A percentile compares a stretch with the other conserved stretches of the same genome.
phyloP scores from a whole-genome alignment of 2,797 vertebrate genomes.

The Graptemys geographica region DNA sequence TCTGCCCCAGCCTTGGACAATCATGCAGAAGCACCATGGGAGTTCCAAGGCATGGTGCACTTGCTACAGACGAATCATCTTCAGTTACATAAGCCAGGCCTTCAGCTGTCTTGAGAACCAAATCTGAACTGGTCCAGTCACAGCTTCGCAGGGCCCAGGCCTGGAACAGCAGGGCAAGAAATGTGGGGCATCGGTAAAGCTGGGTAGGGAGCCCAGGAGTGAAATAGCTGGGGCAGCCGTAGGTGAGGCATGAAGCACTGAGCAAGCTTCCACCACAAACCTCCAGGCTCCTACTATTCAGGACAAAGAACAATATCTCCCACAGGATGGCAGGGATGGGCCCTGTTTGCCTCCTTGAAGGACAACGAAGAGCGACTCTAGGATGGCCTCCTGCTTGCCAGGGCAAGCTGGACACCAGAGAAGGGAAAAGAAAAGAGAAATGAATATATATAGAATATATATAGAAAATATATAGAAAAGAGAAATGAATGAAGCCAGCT shows the following conservation, averaged over 20 bases:
- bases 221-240: neutral
- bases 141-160: neutral
- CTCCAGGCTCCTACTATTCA: neutral
- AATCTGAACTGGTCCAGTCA: neutral
- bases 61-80: neutral
- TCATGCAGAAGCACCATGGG: neutral
- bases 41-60: neutral
- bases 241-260: neutral
- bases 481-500: neutral
- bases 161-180: neutral
- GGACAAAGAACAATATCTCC: neutral
- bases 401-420: neutral
- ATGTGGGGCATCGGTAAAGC: neutral
- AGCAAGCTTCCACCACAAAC: neutral
- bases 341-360: neutral
- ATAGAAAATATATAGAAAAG: neutral
- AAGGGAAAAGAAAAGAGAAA: neutral
- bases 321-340: neutral
- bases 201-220: neutral
- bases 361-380: neutral
- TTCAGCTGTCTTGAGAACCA: neutral
- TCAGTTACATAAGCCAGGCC: neutral
- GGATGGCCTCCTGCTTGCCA: neutral
- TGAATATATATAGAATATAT: neutral
- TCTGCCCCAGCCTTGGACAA: neutral